Conservation (phyloP, 2,888 invertebrate species). For the Hesperia comma region DNA sequence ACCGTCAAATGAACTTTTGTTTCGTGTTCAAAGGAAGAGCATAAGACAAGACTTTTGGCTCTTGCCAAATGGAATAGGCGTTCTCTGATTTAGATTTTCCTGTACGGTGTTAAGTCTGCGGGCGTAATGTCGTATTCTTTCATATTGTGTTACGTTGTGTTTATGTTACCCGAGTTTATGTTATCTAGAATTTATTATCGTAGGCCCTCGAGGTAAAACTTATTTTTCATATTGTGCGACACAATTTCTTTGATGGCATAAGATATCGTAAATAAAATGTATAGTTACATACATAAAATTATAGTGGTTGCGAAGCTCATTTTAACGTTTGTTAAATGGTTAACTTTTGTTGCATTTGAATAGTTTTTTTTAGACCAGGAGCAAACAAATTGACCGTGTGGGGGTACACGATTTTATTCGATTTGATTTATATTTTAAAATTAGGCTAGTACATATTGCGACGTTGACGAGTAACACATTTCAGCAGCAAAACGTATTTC, state of each 20-base stretch:
- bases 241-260: not conserved
- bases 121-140: not conserved
- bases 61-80: constrained; percentile 12
- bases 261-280: too few relatives aligned
- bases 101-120: constrained; percentile 1
- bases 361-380: too few relatives aligned
- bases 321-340: too few relatives aligned
- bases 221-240: not conserved
- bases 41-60: constrained; percentile 24
- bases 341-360: too few relatives aligned
- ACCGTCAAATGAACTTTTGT: constrained; percentile 33
- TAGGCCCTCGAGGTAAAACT: not conserved
- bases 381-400: too few relatives aligned
- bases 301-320: too few relatives aligned
- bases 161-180: too few relatives aligned
- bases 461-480: too few relatives aligned
- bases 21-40: constrained; percentile 30
- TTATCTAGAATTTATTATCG: not conserved
- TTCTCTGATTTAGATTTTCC: constrained; percentile 3
- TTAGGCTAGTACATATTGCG: too few relatives aligned
- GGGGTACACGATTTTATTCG: too few relatives aligned
- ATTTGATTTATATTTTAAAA: too few relatives aligned
- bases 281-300: too few relatives aligned
- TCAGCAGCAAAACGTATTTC: not conserved
- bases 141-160: not conserved